Evolutionary conservation across 1,140 invertebrate species (phyloP).

Genomic region (Caenorhabditis briggsae): DNA sequence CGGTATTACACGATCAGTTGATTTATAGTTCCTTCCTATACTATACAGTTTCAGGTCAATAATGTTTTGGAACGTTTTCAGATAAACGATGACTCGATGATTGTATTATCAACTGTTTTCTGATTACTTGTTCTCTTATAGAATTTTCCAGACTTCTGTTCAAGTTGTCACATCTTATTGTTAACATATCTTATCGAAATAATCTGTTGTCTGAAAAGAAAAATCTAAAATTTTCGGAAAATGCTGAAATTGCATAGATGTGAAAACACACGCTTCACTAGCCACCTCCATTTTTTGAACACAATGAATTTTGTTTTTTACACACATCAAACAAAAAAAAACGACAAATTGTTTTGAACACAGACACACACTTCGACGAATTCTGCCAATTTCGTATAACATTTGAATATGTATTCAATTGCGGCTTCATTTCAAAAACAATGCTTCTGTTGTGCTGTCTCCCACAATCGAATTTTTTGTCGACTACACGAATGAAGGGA

Average conservation of each 20-base stretch:
- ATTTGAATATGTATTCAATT: conserved; percentile 55
- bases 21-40: no score
- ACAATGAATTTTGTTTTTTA: conserved; percentile 17
- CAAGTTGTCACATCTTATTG: no score
- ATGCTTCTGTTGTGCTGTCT: neutral
- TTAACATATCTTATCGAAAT: no score
- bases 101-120: no score
- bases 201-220: neutral
- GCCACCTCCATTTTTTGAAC: neutral
- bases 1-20: no score
- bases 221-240: neutral
- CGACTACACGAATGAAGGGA: neutral
- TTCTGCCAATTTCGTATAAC: conserved; percentile 49
- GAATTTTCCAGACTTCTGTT: no score
- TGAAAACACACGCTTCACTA: conserved; percentile 27
- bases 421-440: conserved; percentile 51
- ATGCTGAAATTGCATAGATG: conserved; percentile 8
- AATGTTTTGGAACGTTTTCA: no score
- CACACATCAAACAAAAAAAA: conserved; percentile 49
- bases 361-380: no score
- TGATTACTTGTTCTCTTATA: no score
- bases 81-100: no score
- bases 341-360: conserved; percentile 47
- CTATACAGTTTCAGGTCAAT: no score
- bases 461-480: conserved; percentile 38